Evolutionary conservation across 2,888 invertebrate species (phyloP).

Genomic region (Cacoxenus indagator): DNA sequence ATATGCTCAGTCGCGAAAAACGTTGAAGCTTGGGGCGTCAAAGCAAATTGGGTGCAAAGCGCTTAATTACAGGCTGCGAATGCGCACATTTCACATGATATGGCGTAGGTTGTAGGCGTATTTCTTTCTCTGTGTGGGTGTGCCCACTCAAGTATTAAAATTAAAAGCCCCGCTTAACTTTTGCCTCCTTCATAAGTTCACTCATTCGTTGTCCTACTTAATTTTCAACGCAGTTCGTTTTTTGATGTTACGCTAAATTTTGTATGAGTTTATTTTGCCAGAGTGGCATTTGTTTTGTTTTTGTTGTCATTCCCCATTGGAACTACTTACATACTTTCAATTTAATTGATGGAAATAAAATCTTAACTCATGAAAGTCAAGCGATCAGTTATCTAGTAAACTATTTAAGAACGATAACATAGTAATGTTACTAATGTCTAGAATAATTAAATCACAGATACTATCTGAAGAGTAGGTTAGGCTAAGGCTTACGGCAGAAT

Average conservation of each 20-base stretch:
- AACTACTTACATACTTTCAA: neutral
- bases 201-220: neutral
- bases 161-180: conserved; percentile 16
- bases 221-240: neutral
- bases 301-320: neutral
- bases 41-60: conserved; percentile 20
- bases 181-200: neutral
- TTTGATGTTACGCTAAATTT: conserved; percentile 8
- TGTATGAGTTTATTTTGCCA: neutral
- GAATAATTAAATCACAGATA: too few relatives aligned
- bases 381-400: too few relatives aligned
- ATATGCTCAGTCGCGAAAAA: conserved; percentile 26
- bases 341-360: too few relatives aligned
- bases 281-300: neutral
- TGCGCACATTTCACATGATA: neutral
- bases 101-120: neutral
- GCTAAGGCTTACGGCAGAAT: too few relatives aligned
- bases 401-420: too few relatives aligned
- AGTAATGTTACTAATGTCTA: too few relatives aligned
- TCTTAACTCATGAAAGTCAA: too few relatives aligned
- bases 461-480: too few relatives aligned
- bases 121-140: neutral
- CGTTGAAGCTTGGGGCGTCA: neutral
- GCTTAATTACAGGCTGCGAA: neutral
- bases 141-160: conserved; percentile 12